A percentile compares a stretch with the other conserved stretches of the same genome.
phyloP scores from a whole-genome alignment of 2,797 vertebrate genomes.

The Erpetoichthys calabaricus region DNA sequence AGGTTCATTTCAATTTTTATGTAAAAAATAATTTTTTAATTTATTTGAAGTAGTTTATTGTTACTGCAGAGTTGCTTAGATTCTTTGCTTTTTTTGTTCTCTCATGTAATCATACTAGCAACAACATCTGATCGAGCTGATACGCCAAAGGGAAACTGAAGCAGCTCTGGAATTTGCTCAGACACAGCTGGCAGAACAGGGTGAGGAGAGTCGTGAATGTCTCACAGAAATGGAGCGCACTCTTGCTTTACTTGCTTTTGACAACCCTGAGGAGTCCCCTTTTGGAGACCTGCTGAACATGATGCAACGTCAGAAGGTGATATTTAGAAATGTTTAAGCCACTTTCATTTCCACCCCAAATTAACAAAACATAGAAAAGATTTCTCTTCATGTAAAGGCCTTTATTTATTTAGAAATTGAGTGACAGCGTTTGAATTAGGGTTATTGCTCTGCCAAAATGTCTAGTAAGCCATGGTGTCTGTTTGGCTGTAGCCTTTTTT shows the following conservation, averaged over 20 bases:
- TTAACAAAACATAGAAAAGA: not conserved
- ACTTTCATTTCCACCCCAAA: not conserved
- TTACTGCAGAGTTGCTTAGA: not conserved
- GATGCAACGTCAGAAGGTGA: constrained; percentile 96
- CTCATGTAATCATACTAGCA: constrained; percentile 49
- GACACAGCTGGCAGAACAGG: constrained; percentile 92
- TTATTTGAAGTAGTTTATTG: too few species aligned
- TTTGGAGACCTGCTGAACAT: constrained; percentile 94
- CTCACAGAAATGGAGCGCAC: constrained; percentile 96
- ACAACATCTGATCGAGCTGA: constrained; percentile 95
- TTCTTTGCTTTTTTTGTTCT: not conserved
- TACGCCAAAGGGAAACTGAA: constrained; percentile 89
- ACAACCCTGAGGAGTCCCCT: constrained; percentile 91
- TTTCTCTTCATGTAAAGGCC: not conserved
- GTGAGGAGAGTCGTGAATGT: constrained; percentile 92
- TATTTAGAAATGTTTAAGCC: not conserved
- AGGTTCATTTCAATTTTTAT: too few species aligned
- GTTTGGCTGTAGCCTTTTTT: too few species aligned
- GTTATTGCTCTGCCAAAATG: too few species aligned
- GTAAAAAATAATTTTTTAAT: too few species aligned
- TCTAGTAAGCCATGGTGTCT: too few species aligned
- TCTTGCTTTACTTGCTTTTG: constrained; percentile 82
- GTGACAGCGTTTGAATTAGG: too few species aligned
- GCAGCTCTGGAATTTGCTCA: constrained; percentile 94
- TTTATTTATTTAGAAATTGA: too few species aligned